Percentiles rank a stretch among this genome's conserved stretches.
These are phyloP conservation scores for Pomacea maculata DNA, from an alignment of 1,140 invertebrate species.

Conservation along the genomic window DNA sequence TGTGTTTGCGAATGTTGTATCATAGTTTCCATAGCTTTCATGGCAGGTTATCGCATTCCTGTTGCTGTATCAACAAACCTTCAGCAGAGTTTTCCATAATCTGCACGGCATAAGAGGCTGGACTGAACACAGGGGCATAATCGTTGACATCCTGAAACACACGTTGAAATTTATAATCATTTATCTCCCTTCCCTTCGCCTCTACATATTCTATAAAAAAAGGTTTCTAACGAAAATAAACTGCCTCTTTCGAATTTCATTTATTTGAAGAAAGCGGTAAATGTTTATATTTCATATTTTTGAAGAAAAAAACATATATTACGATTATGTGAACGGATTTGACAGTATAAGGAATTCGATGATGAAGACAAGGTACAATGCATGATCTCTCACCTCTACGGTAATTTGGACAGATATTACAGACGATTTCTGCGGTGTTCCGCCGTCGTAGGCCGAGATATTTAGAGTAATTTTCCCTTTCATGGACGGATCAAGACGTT, in stretches of 20 bases:
- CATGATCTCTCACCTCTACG: conserved; percentile 40
- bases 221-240: too few relatives aligned
- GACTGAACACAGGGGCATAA: conserved; percentile 43
- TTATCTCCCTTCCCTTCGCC: too few relatives aligned
- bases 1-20: neutral
- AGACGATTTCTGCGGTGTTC: conserved; percentile 22
- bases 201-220: too few relatives aligned
- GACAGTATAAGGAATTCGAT: too few relatives aligned
- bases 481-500: conserved; percentile 34
- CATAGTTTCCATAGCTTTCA: neutral
- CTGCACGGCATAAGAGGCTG: conserved; percentile 32
- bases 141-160: conserved; percentile 49
- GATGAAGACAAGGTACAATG: too few relatives aligned
- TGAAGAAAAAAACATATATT: too few relatives aligned
- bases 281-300: too few relatives aligned
- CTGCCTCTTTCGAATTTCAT: too few relatives aligned
- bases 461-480: conserved; percentile 38
- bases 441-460: conserved; percentile 42
- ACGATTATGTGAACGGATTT: too few relatives aligned
- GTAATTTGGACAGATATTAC: conserved; percentile 42
- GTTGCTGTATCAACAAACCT: conserved; percentile 12
- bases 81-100: conserved; percentile 46
- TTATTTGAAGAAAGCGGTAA: too few relatives aligned
- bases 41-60: neutral
- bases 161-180: neutral